A percentile compares a stretch with the other conserved stretches of the same genome.
These are phyloP conservation scores for Asarcornis scutulata DNA, from an alignment of 2,113 vertebrate species.

Conservation along the genomic window DNA sequence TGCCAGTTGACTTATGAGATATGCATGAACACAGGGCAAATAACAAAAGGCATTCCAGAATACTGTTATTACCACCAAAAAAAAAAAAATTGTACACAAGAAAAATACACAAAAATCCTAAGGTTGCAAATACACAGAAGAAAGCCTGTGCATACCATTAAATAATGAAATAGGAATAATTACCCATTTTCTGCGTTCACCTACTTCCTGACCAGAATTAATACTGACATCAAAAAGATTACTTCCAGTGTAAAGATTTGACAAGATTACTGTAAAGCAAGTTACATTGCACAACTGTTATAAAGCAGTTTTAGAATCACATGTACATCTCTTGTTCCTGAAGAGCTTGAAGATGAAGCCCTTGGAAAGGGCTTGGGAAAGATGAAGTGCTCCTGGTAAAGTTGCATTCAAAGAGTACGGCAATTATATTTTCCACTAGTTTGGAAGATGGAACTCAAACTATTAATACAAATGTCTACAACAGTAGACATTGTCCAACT, in stretches of 20 bases:
- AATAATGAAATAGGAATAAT: not conserved
- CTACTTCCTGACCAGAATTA: not conserved
- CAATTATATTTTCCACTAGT: not conserved
- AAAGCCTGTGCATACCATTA: not conserved
- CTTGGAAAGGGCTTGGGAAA: not conserved
- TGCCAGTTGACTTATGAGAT: not conserved
- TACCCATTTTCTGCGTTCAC: not conserved
- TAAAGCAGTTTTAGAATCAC: not conserved
- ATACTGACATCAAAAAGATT: not conserved
- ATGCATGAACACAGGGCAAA: not conserved
- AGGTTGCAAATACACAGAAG: not conserved
- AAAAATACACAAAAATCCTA: not conserved
- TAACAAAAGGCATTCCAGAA: not conserved
- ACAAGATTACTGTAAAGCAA: not conserved
- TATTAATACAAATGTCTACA: not conserved
- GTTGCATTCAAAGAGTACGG: not conserved
- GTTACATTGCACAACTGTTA: not conserved
- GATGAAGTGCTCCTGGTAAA: not conserved
- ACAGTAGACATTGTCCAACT: not conserved
- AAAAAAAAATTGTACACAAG: not conserved
- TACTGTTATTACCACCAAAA: not conserved
- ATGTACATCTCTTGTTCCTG: not conserved
- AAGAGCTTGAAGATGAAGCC: not conserved
- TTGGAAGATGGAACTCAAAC: not conserved
- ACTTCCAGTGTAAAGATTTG: not conserved